Evolutionary conservation across 2,888 invertebrate genomes (phyloP), one percentile per base, ranked within the genome.

Genomic region (Ectemnius lituratus): DNA sequence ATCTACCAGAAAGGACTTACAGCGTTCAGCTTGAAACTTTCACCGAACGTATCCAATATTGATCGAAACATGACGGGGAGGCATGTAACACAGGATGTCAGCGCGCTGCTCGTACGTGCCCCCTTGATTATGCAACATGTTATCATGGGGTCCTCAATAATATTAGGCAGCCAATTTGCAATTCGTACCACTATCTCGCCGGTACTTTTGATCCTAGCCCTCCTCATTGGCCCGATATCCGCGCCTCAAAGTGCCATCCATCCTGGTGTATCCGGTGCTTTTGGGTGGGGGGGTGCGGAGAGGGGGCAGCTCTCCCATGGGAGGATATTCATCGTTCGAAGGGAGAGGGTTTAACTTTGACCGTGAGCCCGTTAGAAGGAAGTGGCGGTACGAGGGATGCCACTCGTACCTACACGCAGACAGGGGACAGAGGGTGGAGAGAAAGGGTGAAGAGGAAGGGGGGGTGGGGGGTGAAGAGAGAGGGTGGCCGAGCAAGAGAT

Each of bases 131-230:
- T 81, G 74, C 83, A 74, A 74, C 73, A 62, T 59, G 67, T 52
- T 23, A 62, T 63, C 60, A 28, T 62, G 56, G 47, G 60, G 68
- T 76, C 70, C 67, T 72, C 69, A 72, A 65, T 64, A 70, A 80
- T 76, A 72, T 79, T 75, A 79, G 66, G 49, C 70, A 70, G 69
- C 76, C 76, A 76, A 83, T 83, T 83, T 84, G 84, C 84, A 83
- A 83, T 84, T 83, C 84, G 78, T 74, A 80, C 37, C 37, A 37
- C 73, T 64, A 76, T 72, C 80, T 70, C 66, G 66, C 61, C 60
- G 75, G 70, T 67, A 78, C 84, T 84, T 83, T 84, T 84, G 83
- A 82, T 84, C 82, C 76, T 66, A 76, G 75, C 83, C 78, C 79
- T 65, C 76, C 70, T 68, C 79, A 83, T 77, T 76, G 83, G 72